phyloP scores from a whole-genome alignment of 2,888 invertebrate species.

The Zele albiditarsus region DNA sequence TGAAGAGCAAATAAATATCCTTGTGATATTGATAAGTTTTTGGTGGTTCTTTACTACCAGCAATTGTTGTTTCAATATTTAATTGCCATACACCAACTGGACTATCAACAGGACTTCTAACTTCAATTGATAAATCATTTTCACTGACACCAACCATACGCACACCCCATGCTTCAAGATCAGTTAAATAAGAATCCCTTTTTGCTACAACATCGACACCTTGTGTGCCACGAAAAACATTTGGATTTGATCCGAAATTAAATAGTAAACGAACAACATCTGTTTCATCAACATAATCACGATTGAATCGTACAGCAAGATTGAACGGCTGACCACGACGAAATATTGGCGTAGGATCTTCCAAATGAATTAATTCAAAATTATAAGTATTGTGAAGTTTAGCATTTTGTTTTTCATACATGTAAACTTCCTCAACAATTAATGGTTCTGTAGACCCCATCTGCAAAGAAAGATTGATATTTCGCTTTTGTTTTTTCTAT shows the following conservation, averaged over 20 bases:
- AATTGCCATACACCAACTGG: constrained; percentile 83
- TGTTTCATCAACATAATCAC: constrained; percentile 76
- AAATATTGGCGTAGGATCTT: constrained; percentile 79
- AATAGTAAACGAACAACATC: constrained; percentile 82
- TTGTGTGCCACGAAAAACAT: constrained; percentile 75
- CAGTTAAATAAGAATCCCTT: constrained; percentile 57
- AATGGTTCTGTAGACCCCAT: constrained; percentile 73
- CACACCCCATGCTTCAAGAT: constrained; percentile 72
- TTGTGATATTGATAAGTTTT: constrained; percentile 77
- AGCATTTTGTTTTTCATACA: constrained; percentile 82
- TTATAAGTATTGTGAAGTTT: constrained; percentile 80
- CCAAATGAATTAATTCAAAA: constrained; percentile 81
- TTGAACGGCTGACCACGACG: constrained; percentile 84
- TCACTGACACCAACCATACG: constrained; percentile 65
- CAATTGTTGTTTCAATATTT: constrained; percentile 77
- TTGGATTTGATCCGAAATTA: constrained; percentile 77
- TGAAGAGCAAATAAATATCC: constrained; percentile 85
- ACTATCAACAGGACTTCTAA: constrained; percentile 78
- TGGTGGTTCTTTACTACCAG: constrained; percentile 70
- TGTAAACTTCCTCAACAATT: constrained; percentile 77
- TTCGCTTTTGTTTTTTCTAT: too few species aligned
- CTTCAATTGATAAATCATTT: constrained; percentile 72
- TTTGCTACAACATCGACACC: constrained; percentile 71
- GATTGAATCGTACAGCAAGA: constrained; percentile 79
- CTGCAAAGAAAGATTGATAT: constrained; percentile 39